These are phyloP conservation scores for Falco cherrug DNA, from an alignment of 2,797 vertebrate genomes.

Conservation along the genomic window DNA sequence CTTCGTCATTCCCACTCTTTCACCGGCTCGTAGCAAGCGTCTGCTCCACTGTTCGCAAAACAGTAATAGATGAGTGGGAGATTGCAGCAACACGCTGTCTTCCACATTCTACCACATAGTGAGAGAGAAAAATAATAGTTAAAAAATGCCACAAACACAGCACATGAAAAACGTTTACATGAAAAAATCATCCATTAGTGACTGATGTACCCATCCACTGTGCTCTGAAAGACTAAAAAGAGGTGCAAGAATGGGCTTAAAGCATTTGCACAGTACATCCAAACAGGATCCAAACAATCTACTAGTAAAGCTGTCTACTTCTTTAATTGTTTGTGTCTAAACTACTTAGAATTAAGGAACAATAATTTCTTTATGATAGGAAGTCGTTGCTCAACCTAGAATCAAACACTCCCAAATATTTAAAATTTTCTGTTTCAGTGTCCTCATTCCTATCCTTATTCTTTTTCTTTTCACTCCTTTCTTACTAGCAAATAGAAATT, in stretches of 20 bases:
- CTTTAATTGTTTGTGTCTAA: background rate
- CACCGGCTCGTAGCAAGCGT: conserved; percentile 77
- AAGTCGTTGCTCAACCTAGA: background rate
- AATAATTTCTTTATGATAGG: background rate
- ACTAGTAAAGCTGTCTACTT: background rate
- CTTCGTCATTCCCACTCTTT: conserved; percentile 79
- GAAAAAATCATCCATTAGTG: background rate
- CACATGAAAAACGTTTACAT: background rate
- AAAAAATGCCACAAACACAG: background rate
- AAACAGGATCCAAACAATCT: background rate
- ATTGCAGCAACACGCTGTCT: conserved; percentile 66
- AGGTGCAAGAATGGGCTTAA: background rate
- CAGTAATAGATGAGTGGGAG: conserved; percentile 84
- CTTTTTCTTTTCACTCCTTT: background rate
- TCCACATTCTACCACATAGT: conserved; percentile 73
- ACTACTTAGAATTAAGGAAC: background rate
- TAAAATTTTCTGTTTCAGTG: background rate
- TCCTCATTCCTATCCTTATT: background rate
- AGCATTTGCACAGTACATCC: background rate
- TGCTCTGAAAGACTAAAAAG: background rate
- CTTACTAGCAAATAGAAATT: background rate
- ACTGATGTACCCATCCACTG: background rate
- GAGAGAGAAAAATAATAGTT: conserved; percentile 4
- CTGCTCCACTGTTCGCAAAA: conserved; percentile 71
- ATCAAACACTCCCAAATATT: background rate